Evolutionary conservation across 2,888 invertebrate genomes (phyloP), one percentile per base, ranked within the genome.

Genomic region (Biston stratarius): DNA sequence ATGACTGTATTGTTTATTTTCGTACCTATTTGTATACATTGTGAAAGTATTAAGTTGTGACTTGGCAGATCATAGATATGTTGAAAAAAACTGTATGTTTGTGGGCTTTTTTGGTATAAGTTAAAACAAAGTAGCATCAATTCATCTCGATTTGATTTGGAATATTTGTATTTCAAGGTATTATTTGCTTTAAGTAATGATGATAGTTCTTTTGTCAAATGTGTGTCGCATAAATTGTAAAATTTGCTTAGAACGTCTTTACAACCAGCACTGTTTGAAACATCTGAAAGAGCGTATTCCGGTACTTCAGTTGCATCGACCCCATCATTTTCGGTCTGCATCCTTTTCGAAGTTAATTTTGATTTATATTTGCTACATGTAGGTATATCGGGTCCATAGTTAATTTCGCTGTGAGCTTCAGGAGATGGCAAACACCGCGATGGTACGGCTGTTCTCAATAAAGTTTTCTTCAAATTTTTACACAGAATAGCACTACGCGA

Each of bases 21-120:
- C 9, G 64, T 48, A 9, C 40, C 59, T 15, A 14, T 11, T 66
- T 51, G 36, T 52, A 58, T n/a, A 9, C 6, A 47, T 44, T 47
- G 49, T 38, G 57, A 61, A 12, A 61, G 6, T 15, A 61, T 51
- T 51, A 24, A 2, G 6, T 24, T 5, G n/a, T 6, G 10, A 14
- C n/a, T 24, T 7, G 65, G 60, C 11, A 60, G 36, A 15, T 15
- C 5, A 6, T 56, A 45, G 3, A 61, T 14, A 24, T 6, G 38
- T 47, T 61, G 49, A 11, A 61, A 49, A 6, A 52, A 47, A 8
- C 38, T 5, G 38, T 61, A 61, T 8, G 47, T 42, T 11, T 55
- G 49, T 33, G 66, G 61, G 33, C 57, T 66, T 40, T 24, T 51
- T 38, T 45, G 51, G 33, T 57, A 66, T 45, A 66, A 51, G 15